Evolutionary conservation across 2,888 invertebrate species (phyloP), one percentile per base, ranked within the genome.

Genomic region (Venusia cambrica): DNA sequence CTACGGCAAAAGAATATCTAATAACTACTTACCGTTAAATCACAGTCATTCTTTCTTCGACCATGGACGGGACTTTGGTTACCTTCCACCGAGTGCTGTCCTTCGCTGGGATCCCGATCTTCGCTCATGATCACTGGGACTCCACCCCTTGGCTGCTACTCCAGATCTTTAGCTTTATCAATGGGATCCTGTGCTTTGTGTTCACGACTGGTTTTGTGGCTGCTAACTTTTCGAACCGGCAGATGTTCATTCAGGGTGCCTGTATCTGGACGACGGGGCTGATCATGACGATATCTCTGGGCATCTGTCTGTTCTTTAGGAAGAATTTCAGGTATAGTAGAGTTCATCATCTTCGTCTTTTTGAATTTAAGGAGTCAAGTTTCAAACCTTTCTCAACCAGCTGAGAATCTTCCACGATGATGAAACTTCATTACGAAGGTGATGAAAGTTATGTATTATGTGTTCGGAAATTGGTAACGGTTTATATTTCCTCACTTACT

Each of bases 221-320:
- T 0, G 32, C 45, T 3, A 70, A 68, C 24, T 44, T 38, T 1
- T 58, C 64, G 0, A 54, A 87, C 32, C 43, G 75, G 0, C 41
- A 67, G 0, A 28, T 73, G 1, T 76, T 73, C 25, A 81, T 84
- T n/a, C 68, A 83, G 57, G 78, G 77, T 0, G 74, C 78, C n/a
- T 77, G 79, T 35, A 68, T 84, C 17, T 87, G 85, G 83, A 69
- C 73, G 0, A 84, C 84, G 0, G 80, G 77, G 1, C 58, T 79
- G 0, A 78, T 83, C 1, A 76, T 81, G 74, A 73, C 73, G 0
- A 74, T 81, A 4, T 70, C 78, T 1, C 48, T 83, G 2, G 65
- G 62, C 0, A 52, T 85, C 1, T 83, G 77, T 9, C 45, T 83
- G 7, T 11, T 69, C 30, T 85, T 74, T 38, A 61, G 75, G 10